Evolutionary conservation across 2,113 vertebrate genomes (phyloP).

Genomic region (Cyanoderma ruficeps): DNA sequence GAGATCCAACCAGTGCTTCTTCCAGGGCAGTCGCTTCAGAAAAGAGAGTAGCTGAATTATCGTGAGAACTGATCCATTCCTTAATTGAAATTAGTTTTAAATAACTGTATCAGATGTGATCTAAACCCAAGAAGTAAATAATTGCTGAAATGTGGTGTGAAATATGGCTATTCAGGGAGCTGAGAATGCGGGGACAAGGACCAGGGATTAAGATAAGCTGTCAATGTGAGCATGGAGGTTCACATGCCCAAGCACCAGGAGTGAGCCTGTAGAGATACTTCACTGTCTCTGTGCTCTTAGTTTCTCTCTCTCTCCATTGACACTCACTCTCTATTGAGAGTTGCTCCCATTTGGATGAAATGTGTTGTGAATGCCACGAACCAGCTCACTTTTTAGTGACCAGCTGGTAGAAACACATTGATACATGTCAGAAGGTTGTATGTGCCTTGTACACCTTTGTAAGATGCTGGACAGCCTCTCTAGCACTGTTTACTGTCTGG

Average conservation of each 20-base stretch:
- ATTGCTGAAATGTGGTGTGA: background rate
- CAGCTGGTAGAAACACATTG: background rate
- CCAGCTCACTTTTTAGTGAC: background rate
- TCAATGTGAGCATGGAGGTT: background rate
- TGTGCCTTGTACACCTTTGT: background rate
- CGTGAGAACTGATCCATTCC: background rate
- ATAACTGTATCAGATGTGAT: background rate
- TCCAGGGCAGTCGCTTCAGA: background rate
- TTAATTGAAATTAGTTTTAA: constrained; percentile 32
- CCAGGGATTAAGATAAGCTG: accelerated
- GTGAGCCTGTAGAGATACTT: background rate
- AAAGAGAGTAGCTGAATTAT: background rate
- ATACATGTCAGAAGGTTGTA: background rate
- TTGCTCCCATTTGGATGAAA: background rate
- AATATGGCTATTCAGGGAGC: background rate
- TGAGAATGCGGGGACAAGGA: background rate
- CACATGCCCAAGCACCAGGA: accelerated
- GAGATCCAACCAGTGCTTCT: background rate
- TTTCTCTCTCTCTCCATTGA: background rate
- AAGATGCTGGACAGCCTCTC: background rate
- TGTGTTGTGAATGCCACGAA: background rate
- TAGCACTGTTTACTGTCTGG: background rate
- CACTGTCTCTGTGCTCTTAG: background rate
- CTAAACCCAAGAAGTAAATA: background rate
- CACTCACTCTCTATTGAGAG: background rate